These are phyloP conservation scores for Chirona hameri DNA, from an alignment of 2,888 invertebrate species.

Conservation along the genomic window DNA sequence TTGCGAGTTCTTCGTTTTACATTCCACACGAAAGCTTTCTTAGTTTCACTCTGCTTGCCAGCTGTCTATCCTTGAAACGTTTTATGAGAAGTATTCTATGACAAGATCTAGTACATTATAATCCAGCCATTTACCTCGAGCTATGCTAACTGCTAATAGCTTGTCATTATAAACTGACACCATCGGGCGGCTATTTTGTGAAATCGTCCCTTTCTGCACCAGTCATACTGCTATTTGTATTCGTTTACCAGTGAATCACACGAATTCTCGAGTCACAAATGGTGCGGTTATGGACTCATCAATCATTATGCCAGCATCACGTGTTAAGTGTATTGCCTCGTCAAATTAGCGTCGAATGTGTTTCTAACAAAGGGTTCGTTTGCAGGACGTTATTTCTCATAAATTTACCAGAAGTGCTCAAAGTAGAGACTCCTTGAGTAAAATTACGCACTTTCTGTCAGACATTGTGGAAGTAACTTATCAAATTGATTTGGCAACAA, in stretches of 20 bases:
- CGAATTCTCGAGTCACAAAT: not conserved
- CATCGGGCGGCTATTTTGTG: too few relatives aligned
- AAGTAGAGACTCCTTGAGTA: not conserved
- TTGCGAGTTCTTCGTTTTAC: too few relatives aligned
- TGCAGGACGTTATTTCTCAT: not conserved
- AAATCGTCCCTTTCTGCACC: too few relatives aligned
- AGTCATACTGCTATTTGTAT: not conserved
- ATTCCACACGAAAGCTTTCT: too few relatives aligned
- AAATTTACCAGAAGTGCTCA: slow-evolving; percentile 6
- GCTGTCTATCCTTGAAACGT: too few relatives aligned
- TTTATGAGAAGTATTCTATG: too few relatives aligned
- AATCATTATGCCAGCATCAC: not conserved
- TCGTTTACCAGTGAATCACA: not conserved
- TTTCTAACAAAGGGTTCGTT: not conserved
- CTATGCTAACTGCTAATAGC: too few relatives aligned
- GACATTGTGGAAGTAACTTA: not conserved
- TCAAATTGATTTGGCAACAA: not conserved
- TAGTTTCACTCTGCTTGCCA: too few relatives aligned
- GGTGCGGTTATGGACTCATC: not conserved
- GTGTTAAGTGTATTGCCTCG: not conserved
- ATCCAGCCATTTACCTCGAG: too few relatives aligned
- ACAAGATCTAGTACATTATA: too few relatives aligned
- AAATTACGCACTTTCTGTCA: not conserved
- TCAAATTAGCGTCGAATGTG: not conserved
- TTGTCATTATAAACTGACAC: too few relatives aligned